Conservation (phyloP, 2,113 vertebrate species). For the Gobiocypris rarus region DNA sequence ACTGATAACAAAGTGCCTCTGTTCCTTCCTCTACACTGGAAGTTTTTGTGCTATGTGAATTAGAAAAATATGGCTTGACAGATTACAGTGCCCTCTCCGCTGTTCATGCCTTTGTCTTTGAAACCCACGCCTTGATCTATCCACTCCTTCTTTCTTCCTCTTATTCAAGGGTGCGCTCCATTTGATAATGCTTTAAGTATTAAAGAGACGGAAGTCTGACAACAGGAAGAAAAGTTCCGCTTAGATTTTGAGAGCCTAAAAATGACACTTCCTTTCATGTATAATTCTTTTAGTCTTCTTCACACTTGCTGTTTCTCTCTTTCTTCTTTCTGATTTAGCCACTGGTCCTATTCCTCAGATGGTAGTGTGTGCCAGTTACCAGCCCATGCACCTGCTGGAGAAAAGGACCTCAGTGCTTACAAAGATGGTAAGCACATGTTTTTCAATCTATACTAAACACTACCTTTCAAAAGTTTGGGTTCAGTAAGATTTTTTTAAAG, state of each 20-base stretch:
- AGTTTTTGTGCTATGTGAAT: background rate
- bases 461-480: background rate
- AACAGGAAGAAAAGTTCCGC: background rate
- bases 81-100: background rate
- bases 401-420: constrained; percentile 75
- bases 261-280: constrained; percentile 3
- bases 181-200: constrained; percentile 10
- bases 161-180: background rate
- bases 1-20: background rate
- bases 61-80: constrained; percentile 22
- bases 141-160: background rate
- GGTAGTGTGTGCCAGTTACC: constrained; percentile 80
- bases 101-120: constrained; percentile 29
- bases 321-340: constrained; percentile 65
- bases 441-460: background rate
- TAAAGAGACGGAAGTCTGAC: constrained; percentile 16
- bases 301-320: constrained; percentile 25
- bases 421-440: constrained; percentile 78
- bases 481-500: too few species aligned
- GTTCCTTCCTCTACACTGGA: constrained; percentile 14
- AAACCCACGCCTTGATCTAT: constrained; percentile 22
- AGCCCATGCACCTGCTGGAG: constrained; percentile 77
- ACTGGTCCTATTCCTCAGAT: constrained; percentile 67
- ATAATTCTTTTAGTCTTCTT: constrained; percentile 1
- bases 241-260: constrained; percentile 1